phyloP scores from a whole-genome alignment of 2,113 vertebrate genomes.

The Nycticebus coucang region DNA sequence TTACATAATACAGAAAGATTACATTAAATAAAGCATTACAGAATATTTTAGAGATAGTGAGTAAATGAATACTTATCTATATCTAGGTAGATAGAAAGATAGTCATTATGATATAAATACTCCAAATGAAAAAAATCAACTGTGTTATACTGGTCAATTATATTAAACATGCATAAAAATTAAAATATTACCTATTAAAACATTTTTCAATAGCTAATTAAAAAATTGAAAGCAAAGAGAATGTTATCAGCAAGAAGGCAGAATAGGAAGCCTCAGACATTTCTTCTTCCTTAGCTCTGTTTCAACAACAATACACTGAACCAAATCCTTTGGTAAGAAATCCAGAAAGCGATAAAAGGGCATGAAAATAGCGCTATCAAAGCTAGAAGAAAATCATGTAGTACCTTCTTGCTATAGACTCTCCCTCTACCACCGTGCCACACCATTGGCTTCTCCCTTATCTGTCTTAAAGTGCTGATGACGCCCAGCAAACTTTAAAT shows the following conservation, averaged over 20 bases:
- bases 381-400: background rate
- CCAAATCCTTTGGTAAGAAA: background rate
- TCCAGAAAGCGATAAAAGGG: background rate
- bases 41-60: background rate
- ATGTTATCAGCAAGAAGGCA: background rate
- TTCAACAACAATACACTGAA: background rate
- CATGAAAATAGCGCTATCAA: background rate
- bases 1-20: background rate
- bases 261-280: background rate
- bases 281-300: background rate
- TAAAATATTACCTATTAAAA: background rate
- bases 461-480: background rate
- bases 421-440: background rate
- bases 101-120: background rate
- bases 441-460: background rate
- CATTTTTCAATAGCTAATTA: background rate
- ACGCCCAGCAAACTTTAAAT: background rate
- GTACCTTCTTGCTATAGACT: accelerated
- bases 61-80: background rate
- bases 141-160: background rate
- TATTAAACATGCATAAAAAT: background rate
- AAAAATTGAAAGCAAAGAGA: background rate
- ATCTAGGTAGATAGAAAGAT: background rate
- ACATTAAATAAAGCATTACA: background rate
- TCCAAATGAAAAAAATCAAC: background rate